Evolutionary conservation across 2,113 vertebrate species (phyloP), one percentile per base, ranked within the genome.

Genomic region (Xerus inauris): DNA sequence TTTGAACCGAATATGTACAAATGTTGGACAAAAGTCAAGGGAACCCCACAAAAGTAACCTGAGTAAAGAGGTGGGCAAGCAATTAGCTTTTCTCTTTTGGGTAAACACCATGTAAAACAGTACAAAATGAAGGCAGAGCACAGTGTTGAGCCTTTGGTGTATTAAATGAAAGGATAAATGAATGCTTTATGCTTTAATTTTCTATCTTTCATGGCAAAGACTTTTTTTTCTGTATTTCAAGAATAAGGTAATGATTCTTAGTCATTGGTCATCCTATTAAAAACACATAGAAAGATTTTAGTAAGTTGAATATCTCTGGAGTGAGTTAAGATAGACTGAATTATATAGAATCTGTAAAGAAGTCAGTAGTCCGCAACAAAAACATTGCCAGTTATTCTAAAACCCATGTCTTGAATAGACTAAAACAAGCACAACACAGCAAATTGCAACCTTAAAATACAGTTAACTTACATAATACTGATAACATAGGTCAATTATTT

Each of bases 121-220:
- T 0, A 42, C 26, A 80, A 35, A 26, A 20, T 71, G 75, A 64
- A 13, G 28, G 14, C 13, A 77, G 35, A n/a, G 19, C 17, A 69
- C n/a, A 16, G 13, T 84, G 76, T 87, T 26, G 6, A 90, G 40
- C 26, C 38, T 20, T 40, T 8, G 24, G n/a, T 30, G 16, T 72
- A 38, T 42, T 90, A 72, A 75, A 81, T n/a, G 47, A 62, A 81
- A 90, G n/a, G 45, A 65, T 35, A 59, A 85, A 89, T 45, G 28
- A 86, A 75, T 69, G 32, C 13, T 85, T 92, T 86, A 59, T 89
- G 80, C 73, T 17, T 89, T 73, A 54, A 89, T 65, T 71, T 69
- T 85, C 57, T 91, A 38, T 51, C 30, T 38, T 85, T 89, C 67
- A 81, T 69, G 42, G 13, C 11, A 17, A 94, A 76, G 24, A 35